Evolutionary conservation across 92 coral and sea anemone species (phyloP).

Genomic region (Phenganax marumi): DNA sequence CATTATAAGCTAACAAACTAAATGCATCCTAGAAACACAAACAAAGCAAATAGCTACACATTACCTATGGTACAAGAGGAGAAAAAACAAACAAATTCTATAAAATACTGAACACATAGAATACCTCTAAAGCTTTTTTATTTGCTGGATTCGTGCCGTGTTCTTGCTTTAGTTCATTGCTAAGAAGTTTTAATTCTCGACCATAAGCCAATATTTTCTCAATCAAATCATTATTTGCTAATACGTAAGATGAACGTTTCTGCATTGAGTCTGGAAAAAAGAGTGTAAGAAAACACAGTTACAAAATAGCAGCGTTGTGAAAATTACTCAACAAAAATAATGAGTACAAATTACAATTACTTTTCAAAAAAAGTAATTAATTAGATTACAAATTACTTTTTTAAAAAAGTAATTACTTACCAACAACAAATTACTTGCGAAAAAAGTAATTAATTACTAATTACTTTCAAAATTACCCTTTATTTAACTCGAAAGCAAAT

Average conservation of each 20-base stretch:
- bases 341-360: too few relatives aligned
- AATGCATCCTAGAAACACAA: conserved; percentile 80
- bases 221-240: conserved; percentile 70
- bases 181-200: conserved; percentile 82
- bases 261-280: conserved; percentile 57
- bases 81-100: not conserved
- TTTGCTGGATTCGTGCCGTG: conserved; percentile 93
- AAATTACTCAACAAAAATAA: not conserved
- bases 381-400: too few relatives aligned
- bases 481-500: too few relatives aligned
- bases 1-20: conserved; percentile 92
- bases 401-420: too few relatives aligned
- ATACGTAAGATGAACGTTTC: conserved; percentile 52
- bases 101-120: not conserved
- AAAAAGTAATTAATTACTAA: too few relatives aligned
- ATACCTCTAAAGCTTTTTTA: conserved; percentile 84
- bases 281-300: not conserved
- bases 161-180: conserved; percentile 82
- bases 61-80: not conserved
- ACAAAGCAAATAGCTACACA: conserved; percentile 4
- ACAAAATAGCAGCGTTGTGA: too few relatives aligned
- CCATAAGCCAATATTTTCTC: conserved; percentile 92
- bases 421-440: too few relatives aligned
- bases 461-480: too few relatives aligned
- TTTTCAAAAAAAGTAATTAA: too few relatives aligned